Evolutionary conservation across 1,140 invertebrate species (phyloP).

Genomic region (Drosophila watanabei): DNA sequence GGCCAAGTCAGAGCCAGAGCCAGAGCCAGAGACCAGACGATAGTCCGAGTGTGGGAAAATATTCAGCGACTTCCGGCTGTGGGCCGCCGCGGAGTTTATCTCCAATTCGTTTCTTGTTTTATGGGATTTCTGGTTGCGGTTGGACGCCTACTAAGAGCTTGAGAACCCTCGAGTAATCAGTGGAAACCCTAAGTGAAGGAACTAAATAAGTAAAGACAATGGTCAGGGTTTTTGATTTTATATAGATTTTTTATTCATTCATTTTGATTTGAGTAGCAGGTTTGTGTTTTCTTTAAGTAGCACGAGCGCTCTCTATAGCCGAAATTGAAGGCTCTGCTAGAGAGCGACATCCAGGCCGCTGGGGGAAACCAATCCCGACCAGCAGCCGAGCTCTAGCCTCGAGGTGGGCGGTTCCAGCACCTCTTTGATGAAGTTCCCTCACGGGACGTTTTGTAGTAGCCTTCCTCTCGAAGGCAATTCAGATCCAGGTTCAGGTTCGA

Average conservation of each 20-base stretch:
- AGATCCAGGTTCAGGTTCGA: slow-evolving; percentile 3
- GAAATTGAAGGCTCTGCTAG: slow-evolving; percentile 26
- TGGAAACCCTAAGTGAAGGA: not conserved
- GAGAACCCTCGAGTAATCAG: slow-evolving; percentile 21
- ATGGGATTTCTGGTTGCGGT: slow-evolving; percentile 38
- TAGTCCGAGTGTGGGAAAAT: slow-evolving; percentile 74
- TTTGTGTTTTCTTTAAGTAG: not conserved
- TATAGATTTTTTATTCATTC: not conserved
- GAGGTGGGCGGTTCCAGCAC: slow-evolving; percentile 24
- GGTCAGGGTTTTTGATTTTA: slow-evolving; percentile 11
- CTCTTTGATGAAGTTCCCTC: slow-evolving; percentile 7
- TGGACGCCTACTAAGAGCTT: slow-evolving; percentile 54
- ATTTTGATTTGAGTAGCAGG: slow-evolving; percentile 22
- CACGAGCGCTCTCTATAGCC: slow-evolving; percentile 29
- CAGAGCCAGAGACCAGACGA: slow-evolving; percentile 23
- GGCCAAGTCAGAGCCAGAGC: slow-evolving; percentile 46
- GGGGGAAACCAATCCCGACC: not conserved
- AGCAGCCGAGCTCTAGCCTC: slow-evolving; percentile 8
- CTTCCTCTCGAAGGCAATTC: slow-evolving; percentile 52
- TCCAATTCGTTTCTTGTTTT: slow-evolving; percentile 40
- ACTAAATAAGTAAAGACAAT: slow-evolving; percentile 17
- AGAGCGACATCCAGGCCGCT: slow-evolving; percentile 3
- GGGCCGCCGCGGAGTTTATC: slow-evolving; percentile 54
- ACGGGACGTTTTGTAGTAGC: slow-evolving; percentile 29
- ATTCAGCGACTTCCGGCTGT: slow-evolving; percentile 79